Conservation (phyloP, 1,140 invertebrate genomes). For the Tetranychus cinnabarinus region DNA sequence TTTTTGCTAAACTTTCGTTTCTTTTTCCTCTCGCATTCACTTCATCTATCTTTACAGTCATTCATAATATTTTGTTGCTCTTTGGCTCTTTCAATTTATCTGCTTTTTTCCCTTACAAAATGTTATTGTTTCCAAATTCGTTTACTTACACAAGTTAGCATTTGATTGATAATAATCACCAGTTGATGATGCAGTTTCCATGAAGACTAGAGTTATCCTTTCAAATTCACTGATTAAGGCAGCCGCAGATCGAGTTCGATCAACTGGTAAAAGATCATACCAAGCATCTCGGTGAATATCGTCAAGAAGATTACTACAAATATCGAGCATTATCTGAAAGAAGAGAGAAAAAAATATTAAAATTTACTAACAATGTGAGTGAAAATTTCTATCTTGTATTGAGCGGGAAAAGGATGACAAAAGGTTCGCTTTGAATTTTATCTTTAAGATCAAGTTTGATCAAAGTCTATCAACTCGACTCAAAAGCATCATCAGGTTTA, state of each 20-base stretch:
- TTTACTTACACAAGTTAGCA: not conserved
- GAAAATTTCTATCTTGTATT: not conserved
- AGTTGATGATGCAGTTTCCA: not conserved
- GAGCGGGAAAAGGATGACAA: not conserved
- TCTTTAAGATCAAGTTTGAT: too few species aligned
- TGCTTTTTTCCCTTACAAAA: too few species aligned
- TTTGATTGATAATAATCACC: not conserved
- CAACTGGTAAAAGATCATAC: not conserved
- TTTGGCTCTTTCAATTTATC: too few species aligned
- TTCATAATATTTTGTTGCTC: too few species aligned
- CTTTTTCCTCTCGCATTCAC: too few species aligned
- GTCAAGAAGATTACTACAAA: not conserved
- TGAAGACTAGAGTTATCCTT: not conserved
- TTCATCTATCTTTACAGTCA: too few species aligned
- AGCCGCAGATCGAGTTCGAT: not conserved
- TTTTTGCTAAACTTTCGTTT: not conserved
- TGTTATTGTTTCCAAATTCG: too few species aligned
- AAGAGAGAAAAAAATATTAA: not conserved
- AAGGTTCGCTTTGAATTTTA: too few species aligned
- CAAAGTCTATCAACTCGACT: too few species aligned
- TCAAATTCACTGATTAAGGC: not conserved
- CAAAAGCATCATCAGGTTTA: too few species aligned
- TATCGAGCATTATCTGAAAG: not conserved
- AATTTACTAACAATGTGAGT: not conserved
- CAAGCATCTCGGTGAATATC: not conserved